These are phyloP conservation scores for Musca vetustissima DNA, from an alignment of 1,140 invertebrate genomes.

Conservation along the genomic window DNA sequence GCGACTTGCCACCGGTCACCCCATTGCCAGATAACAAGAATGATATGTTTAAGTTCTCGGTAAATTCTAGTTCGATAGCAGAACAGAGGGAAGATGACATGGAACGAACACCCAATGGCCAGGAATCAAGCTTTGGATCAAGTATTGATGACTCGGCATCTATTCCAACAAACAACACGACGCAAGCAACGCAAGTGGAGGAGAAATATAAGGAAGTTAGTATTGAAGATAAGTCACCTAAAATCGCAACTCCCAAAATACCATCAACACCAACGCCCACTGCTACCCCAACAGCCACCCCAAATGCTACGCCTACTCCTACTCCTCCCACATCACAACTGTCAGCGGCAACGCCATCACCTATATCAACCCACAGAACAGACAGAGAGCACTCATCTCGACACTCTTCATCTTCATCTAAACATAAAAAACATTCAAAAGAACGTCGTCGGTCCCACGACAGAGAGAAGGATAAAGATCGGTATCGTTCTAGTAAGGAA, in stretches of 20 bases:
- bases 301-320: slow-evolving; percentile 12
- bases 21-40: not conserved
- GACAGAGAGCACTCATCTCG: slow-evolving; percentile 14
- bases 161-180: not conserved
- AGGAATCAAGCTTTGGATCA: slow-evolving; percentile 11
- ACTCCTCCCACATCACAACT: not conserved
- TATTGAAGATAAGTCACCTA: not conserved
- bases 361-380: not conserved
- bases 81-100: not conserved
- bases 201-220: not conserved
- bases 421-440: slow-evolving; percentile 39
- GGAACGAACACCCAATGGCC: not conserved
- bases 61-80: not conserved
- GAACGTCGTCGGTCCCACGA: slow-evolving; percentile 11
- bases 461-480: slow-evolving; percentile 19
- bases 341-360: slow-evolving; percentile 7
- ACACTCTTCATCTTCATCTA: slow-evolving; percentile 33
- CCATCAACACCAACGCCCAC: not conserved
- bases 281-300: slow-evolving; percentile 1
- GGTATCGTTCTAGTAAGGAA: not conserved
- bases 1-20: not conserved
- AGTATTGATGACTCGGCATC: slow-evolving; percentile 1
- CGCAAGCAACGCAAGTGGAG: not conserved
- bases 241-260: not conserved
- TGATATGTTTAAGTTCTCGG: not conserved